Evolutionary conservation across 2,113 vertebrate genomes (phyloP), one percentile per base, ranked within the genome.

Genomic region (Mystacornis crossleyi): DNA sequence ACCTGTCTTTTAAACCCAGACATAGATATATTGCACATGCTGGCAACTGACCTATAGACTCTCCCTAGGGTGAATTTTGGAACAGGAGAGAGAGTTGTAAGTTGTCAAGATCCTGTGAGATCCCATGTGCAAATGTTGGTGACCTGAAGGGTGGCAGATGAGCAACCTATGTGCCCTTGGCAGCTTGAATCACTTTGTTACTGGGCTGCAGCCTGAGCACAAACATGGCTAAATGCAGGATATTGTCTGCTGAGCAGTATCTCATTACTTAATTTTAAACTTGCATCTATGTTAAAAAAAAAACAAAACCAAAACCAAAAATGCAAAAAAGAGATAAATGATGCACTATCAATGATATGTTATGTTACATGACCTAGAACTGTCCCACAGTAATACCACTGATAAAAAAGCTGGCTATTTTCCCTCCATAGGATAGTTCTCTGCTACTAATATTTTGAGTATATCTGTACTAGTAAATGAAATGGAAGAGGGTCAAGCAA

Each of bases 161-260:
- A 75, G 14, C 12, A 16, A 8, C 1, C 2, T 1, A 0, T 0
- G 1, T 67, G 33, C 12, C 34, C 6, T 42, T 2, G 29, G 4
- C 1, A 1, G 14, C 29, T 57, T 62, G 53, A 64, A 74, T 48
- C 5, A 8, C 18, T 80, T 74, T n/a, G 13, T 66, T 48, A 15
- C 6, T 12, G 53, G 11, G 12, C n/a, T 58, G 47, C 62, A 77
- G 48, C 20, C 24, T 1, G 4, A 62, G 25, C 11, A 40, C 0
- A 5, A 36, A 74, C 3, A 1, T 8, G 8, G 8, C 24, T 53
- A 53, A 75, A 21, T 50, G n/a, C 42, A 71, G n/a, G 15, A 9
- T 48, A 23, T 51, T 51, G 28, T 28, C 55, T 86, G 33, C 50
- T 45, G 14, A 77, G 12, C 17, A 57, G 9, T 28, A 58, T 79